Evolutionary conservation across 2,888 invertebrate genomes (phyloP).

Genomic region (Sesia apiformis): DNA sequence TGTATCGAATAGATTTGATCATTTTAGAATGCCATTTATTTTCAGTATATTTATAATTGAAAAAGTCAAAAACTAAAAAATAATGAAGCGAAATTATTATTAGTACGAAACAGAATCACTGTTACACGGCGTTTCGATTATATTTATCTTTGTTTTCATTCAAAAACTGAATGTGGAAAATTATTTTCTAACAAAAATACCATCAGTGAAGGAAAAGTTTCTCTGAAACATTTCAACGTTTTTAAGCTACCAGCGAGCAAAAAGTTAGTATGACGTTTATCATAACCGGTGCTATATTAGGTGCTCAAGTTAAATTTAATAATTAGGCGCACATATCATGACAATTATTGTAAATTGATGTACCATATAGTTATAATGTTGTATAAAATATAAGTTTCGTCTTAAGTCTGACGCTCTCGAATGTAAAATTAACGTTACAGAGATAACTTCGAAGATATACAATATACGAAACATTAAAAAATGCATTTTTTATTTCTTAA

Average conservation of each 20-base stretch:
- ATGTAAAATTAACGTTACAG: slow-evolving; percentile 34
- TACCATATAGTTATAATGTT: slow-evolving; percentile 63
- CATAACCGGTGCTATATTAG: slow-evolving; percentile 45
- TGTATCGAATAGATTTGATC: too few species aligned
- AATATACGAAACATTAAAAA: slow-evolving; percentile 21
- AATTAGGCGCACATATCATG: slow-evolving; percentile 50
- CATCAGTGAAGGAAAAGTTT: too few species aligned
- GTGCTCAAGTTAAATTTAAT: slow-evolving; percentile 33
- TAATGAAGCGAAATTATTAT: too few species aligned
- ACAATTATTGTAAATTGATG: slow-evolving; percentile 65
- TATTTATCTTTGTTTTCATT: too few species aligned
- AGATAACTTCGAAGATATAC: slow-evolving; percentile 22
- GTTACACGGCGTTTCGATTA: too few species aligned
- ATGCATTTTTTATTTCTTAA: background rate
- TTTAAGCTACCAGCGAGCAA: background rate
- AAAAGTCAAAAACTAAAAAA: too few species aligned
- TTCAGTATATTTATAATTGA: too few species aligned
- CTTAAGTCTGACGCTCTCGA: slow-evolving; percentile 41
- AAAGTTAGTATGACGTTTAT: background rate
- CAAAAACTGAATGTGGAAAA: too few species aligned
- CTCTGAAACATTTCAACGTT: too few species aligned
- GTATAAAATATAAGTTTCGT: slow-evolving; percentile 30
- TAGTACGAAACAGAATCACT: too few species aligned
- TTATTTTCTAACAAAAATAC: too few species aligned
- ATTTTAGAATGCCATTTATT: too few species aligned